A percentile compares a stretch with the other conserved stretches of the same genome.
Conservation (phyloP, 2,113 vertebrate species). For the Damaliscus lunatus region DNA sequence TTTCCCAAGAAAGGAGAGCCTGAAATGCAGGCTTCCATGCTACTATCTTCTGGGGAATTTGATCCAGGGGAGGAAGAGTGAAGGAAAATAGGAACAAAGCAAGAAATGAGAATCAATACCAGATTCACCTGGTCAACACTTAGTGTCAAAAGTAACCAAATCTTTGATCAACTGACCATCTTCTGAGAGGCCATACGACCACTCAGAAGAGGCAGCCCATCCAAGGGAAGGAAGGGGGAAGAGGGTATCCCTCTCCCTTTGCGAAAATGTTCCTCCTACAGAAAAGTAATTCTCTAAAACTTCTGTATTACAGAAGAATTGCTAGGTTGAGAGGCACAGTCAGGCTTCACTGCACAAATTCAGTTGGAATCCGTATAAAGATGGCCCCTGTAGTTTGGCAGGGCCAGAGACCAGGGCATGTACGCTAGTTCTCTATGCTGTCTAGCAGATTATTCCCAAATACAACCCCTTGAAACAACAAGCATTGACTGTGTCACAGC, state of each 20-base stretch:
- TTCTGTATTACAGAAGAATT: neutral
- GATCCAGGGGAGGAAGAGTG: neutral
- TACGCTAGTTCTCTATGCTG: neutral
- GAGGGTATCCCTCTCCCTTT: neutral
- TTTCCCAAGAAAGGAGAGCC: neutral
- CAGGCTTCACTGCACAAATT: neutral
- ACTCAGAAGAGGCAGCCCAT: neutral
- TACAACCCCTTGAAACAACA: neutral
- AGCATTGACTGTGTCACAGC: neutral
- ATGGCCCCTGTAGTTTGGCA: neutral
- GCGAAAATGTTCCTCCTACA: neutral
- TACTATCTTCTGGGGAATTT: neutral
- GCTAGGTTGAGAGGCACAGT: neutral
- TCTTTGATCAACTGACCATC: neutral
- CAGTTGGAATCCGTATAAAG: neutral
- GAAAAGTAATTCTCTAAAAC: neutral
- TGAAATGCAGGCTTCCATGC: neutral
- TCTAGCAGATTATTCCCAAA: neutral
- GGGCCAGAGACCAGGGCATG: neutral
- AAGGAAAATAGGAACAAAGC: neutral
- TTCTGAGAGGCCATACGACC: neutral
- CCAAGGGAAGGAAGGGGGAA: neutral
- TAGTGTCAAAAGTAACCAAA: neutral
- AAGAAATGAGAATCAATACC: neutral
- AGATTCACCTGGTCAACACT: neutral